Evolutionary conservation across 2,113 vertebrate genomes (phyloP), one percentile per base, ranked within the genome.

Genomic region (Alaudala cheleensis): DNA sequence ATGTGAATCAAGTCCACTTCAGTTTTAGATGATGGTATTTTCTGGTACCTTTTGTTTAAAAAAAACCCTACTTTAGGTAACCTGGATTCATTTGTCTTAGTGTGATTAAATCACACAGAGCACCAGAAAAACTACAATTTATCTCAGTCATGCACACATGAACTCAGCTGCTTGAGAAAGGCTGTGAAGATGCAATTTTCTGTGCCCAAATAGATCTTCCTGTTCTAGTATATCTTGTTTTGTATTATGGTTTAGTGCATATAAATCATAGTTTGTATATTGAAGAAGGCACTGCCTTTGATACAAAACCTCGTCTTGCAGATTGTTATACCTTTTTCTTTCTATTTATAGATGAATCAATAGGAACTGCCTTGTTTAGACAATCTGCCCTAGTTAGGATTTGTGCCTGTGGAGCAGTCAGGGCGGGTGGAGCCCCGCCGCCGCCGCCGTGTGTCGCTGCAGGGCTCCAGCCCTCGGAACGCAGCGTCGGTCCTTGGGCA

Each of bases 311-410:
- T 69, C 34, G 9, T 76, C 31, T 69, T 2, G 1, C 12, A 45
- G 21, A 21, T 24, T 8, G 15, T 29, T 33, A 3, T 1, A 3
- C 10, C 18, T 24, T 29, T 56, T 70, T 71, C 24, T 53, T 77
- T 62, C 8, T 40, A 0, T 71, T 34, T 53, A 14, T 51, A 22
- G 17, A 10, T 19, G 72, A 56, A 40, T 73, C 1, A 1, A 0
- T 23, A 13, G 37, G 10, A 67, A 6, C 13, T 24, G 49, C 12
- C 34, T 37, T 18, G 39, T 45, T 49, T 3, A 16, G 44, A 1
- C 39, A 12, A 4, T 60, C 31, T 53, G 24, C 5, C 23, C 17
- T 25, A 2, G 31, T 29, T 34, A 7, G 2, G 25, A 5, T 71
- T 56, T 23, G 5, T 21, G 5, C 44, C 25, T 7, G 50, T n/a